Conservation (phyloP, 2,888 invertebrate genomes). For the Drosophila hamatofila region DNA sequence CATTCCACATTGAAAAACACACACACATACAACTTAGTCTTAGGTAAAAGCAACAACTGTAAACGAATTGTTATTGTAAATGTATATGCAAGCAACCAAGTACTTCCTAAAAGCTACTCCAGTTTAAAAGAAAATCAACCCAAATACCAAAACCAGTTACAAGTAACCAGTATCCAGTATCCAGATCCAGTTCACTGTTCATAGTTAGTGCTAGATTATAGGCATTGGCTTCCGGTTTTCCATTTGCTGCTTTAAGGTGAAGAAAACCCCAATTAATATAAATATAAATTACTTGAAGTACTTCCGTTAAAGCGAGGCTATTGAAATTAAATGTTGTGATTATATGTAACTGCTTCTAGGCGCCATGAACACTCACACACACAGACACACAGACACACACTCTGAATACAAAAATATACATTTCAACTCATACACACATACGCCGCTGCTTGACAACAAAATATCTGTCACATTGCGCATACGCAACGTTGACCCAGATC, state of each 20-base stretch:
- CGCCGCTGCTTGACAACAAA: conserved; percentile 46
- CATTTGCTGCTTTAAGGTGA: conserved; percentile 27
- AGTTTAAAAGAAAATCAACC: conserved; percentile 1
- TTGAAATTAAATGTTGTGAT: conserved; percentile 75
- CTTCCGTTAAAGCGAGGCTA: conserved; percentile 60
- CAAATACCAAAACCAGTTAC: neutral
- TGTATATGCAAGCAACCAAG: conserved; percentile 57
- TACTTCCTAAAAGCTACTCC: conserved; percentile 53
- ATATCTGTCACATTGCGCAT: conserved; percentile 58
- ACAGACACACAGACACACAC: conserved; percentile 14
- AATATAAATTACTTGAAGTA: conserved; percentile 39
- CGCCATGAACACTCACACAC: conserved; percentile 43
- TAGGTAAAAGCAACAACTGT: conserved; percentile 50
- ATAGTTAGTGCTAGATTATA: conserved; percentile 44
- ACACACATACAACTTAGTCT: conserved; percentile 53
- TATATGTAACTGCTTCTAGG: conserved; percentile 75
- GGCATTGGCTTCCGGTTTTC: conserved; percentile 51
- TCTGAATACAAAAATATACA: conserved; percentile 11
- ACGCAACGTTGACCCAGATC: conserved; percentile 53
- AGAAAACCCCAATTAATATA: conserved; percentile 27
- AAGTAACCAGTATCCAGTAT: conserved; percentile 14
- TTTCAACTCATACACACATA: conserved; percentile 41
- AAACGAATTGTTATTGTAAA: conserved; percentile 61
- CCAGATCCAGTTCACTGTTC: conserved; percentile 49
- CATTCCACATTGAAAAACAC: conserved; percentile 35